A percentile compares a stretch with the other conserved stretches of the same genome.
These are phyloP conservation scores for Maylandia zebra DNA, from an alignment of 2,113 vertebrate genomes.

Conservation along the genomic window DNA sequence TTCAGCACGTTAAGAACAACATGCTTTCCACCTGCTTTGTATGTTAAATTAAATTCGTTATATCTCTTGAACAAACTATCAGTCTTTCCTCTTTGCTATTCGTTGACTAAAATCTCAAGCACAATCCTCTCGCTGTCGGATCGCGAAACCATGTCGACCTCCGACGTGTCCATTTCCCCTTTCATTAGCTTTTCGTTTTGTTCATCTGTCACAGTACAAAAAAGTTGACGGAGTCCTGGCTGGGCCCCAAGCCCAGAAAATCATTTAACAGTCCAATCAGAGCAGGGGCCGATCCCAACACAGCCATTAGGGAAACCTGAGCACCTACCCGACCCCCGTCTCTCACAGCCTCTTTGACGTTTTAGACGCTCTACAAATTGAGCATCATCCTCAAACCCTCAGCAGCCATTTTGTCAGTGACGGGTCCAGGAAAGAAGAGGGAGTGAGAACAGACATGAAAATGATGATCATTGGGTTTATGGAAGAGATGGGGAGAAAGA, in stretches of 20 bases:
- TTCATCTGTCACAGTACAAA: slow-evolving; percentile 46
- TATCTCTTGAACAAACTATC: not conserved
- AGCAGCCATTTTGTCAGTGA: slow-evolving; percentile 60
- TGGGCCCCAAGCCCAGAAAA: slow-evolving; percentile 62
- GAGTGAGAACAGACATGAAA: slow-evolving; percentile 55
- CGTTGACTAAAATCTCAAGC: not conserved
- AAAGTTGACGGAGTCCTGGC: slow-evolving; percentile 31
- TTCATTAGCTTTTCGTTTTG: slow-evolving; percentile 36
- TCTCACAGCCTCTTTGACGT: slow-evolving; percentile 49
- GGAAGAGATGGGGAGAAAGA: slow-evolving; percentile 31
- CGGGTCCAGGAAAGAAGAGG: slow-evolving; percentile 23
- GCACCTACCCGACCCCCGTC: slow-evolving; percentile 8
- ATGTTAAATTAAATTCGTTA: not conserved
- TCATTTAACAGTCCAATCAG: slow-evolving; percentile 61
- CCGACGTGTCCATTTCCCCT: not conserved
- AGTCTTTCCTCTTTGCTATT: not conserved
- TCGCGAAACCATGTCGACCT: not conserved
- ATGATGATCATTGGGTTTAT: slow-evolving; percentile 43
- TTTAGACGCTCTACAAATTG: slow-evolving; percentile 64
- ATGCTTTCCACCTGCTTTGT: not conserved
- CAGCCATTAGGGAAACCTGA: slow-evolving; percentile 64
- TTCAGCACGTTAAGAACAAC: not conserved
- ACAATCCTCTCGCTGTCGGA: not conserved
- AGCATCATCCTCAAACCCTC: slow-evolving; percentile 47
- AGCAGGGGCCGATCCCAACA: slow-evolving; percentile 29